Evolutionary conservation across 30 jellyfish, hydroid and myxozoan species (phyloP), one percentile per base, ranked within the genome.

Genomic region (Turritopsis dohrnii): DNA sequence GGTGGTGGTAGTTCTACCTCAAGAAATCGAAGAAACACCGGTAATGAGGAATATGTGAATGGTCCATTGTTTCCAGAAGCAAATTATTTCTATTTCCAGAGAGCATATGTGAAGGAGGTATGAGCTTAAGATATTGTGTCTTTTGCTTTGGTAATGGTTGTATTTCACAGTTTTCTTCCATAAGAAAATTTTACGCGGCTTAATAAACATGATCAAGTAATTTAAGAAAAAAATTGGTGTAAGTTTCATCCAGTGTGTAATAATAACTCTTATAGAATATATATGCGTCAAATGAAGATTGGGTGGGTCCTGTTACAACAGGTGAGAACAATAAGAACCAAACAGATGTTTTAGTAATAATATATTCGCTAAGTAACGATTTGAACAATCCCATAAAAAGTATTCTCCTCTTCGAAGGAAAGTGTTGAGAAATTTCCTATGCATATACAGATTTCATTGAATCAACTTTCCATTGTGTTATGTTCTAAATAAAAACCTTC

Each of bases 51-150:
- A 74, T 74, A 74, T 52, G 13, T n/a, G 18, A 74, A 74, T 74
- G 83, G 83, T 29, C 83, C 83, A 13, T 74, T 74, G n/a, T 24
- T 0, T 29, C 27, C 54, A 13, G 65, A 29, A 74, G 1, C 19
- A 13, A 24, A 22, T 21, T 74, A 74, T 30, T 29, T 0, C 24
- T 74, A 74, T 30, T 74, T 4, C 21, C 54, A 24, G 27, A 74
- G 83, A 29, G 83, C 83, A 0, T 52, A 74, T 4, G 41, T 1
- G 20, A 0, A 29, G 24, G 65, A 74, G 83, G 83, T 74, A n/a
- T 72, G 81, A 21, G 21, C 21, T 60, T 60, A 69, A 69, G 30
- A 16, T 69, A 3, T 41, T 41, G 13, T 41, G 13, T 41, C 60
- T 41, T 41, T 41, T 41, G 60, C 60, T 3, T 41, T 5, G 13